Evolutionary conservation across 2,113 vertebrate genomes (phyloP), one percentile per base, ranked within the genome.

Genomic region (Notothenia coriiceps): DNA sequence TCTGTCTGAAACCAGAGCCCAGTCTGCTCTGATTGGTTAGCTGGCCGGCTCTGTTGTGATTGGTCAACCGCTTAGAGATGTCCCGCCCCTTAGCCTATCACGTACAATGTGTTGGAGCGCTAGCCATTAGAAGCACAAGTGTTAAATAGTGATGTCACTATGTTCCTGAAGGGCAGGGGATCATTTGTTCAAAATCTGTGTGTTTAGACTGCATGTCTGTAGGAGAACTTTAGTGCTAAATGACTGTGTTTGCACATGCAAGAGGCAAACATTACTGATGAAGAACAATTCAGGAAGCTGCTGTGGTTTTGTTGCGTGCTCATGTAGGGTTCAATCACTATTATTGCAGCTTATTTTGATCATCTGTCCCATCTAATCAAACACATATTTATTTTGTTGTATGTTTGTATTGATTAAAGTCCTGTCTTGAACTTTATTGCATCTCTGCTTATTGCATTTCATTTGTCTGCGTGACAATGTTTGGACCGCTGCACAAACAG

Each of bases 381-480:
- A 80, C 47, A 55, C 35, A 40, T 40, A 40, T 40, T 7, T 40
- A 35, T 46, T 69, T 70, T 63, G 44, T 11, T 68, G 87, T 55
- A 82, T 83, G 85, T 86, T 78, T 74, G 69, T 66, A 75, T 78
- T 86, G 87, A 89, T 93, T 87, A 90, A 85, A 89, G 52, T 20
- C 57, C 71, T 74, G 68, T 76, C 74, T 55, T 70, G 59, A 64
- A 33, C 59, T 61, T 83, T 79, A 84, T 83, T 87, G 84, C 67
- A 77, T 86, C 70, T 91, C 80, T 86, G 80, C 77, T 88, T 85
- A 91, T 85, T 90, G 74, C 68, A 74, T 89, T 89, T 86, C 63
- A 72, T 80, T 75, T 83, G 22, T 20, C 80, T 82, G 74, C 63
- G 75, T 85, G 80, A 90, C 72, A 85, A 74, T 15, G 10, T 75